These are phyloP conservation scores for Acanthaster planci DNA, from an alignment of 35 echinoderm and acorn worm species.

Conservation along the genomic window DNA sequence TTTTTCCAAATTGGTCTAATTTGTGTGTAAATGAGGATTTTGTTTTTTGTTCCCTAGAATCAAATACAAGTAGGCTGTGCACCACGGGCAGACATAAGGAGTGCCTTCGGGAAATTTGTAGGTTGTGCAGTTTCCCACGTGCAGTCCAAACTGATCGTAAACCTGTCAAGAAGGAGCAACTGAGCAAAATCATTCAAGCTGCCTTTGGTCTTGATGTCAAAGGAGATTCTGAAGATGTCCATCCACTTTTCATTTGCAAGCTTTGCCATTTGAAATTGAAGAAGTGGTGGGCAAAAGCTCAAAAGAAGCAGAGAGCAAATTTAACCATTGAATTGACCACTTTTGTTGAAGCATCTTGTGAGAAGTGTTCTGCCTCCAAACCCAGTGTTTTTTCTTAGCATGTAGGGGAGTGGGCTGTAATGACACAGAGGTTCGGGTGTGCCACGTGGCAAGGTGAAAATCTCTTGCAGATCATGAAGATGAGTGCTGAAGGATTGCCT, in stretches of 20 bases:
- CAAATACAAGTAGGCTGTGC: too few relatives aligned
- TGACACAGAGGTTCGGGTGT: not conserved
- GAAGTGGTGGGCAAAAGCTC: constrained; percentile 1
- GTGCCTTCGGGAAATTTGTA: constrained; percentile 7
- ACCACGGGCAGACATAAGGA: not conserved
- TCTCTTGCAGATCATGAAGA: not conserved
- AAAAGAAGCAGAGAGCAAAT: constrained; percentile 6
- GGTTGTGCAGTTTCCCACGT: not conserved
- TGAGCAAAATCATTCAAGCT: not conserved
- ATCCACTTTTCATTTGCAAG: constrained; percentile 38
- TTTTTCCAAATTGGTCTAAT: too few relatives aligned
- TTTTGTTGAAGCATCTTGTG: not conserved
- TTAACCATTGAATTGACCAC: not conserved
- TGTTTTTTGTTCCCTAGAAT: too few relatives aligned
- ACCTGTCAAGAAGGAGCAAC: not conserved
- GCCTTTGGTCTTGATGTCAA: constrained; percentile 20
- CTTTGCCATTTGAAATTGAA: constrained; percentile 39
- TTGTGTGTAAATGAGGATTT: too few relatives aligned
- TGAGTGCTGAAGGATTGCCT: not conserved
- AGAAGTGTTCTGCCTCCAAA: not conserved
- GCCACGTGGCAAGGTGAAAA: not conserved
- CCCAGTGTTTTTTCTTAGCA: not conserved
- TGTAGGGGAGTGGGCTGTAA: not conserved
- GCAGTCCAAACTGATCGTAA: not conserved
- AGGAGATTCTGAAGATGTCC: constrained; percentile 17